Evolutionary conservation across 2,888 invertebrate genomes (phyloP), one percentile per base, ranked within the genome.

Genomic region (Drosophila sordidula): DNA sequence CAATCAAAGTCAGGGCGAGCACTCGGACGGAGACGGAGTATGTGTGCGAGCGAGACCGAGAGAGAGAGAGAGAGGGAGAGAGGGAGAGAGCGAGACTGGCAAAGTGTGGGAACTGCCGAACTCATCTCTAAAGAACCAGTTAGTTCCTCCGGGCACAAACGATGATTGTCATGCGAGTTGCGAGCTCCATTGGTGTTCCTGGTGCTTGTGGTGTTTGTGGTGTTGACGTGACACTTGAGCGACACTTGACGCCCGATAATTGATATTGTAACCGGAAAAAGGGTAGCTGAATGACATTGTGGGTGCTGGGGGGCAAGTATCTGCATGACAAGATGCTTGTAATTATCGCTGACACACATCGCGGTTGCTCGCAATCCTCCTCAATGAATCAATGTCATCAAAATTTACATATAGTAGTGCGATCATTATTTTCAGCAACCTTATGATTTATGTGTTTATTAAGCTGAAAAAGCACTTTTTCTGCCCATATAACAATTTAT

Each of bases 221-320:
- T 85, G 78, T 65, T 79, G 88, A 87, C 88, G 83, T 83, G 86
- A 83, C 82, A 85, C 80, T 82, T 87, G 82, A 88, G 82, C 79
- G 82, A 83, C 82, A 83, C 77, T 87, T 86, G 88, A 88, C 83
- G 79, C 65, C 64, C 80, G 82, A 83, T 83, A 83, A 83, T 83
- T 83, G 82, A 83, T 88, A 83, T 79, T 76, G 80, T 70, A 67
- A 6, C 34, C 26, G 58, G 16, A 22, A 54, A 54, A 44, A 44
- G 54, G 54, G 6, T 42, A 9, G 11, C 3, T 25, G 25, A 0
- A 6, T 0, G 4, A 14, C 36, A 1, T 12, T n/a, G 29, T 16
- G 36, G 52, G 18, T 25, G 11, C 9, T 2, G 22, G 11, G 25
- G 0, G 25, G 12, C 26, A 56, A 66, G 61, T 52, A 62, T 39